Evolutionary conservation across 30 jellyfish, hydroid and myxozoan genomes (phyloP), one percentile per base, ranked within the genome.

Genomic region (Morbakka virulenta): DNA sequence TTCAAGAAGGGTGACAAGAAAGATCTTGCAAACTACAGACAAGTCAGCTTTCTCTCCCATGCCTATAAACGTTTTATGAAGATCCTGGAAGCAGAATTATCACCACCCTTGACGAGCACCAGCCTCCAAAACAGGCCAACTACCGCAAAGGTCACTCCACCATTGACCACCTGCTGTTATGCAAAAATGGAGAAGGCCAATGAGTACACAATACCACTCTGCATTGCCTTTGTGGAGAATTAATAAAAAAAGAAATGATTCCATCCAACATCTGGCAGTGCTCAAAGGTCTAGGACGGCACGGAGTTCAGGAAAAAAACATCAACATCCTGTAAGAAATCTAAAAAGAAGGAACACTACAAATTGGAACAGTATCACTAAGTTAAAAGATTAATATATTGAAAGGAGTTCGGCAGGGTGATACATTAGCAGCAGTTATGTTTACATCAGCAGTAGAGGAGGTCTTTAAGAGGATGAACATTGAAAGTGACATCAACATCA

Each of bases 1-100:
- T 64, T 78, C 81, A 63, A 78, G 41, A 78, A 78, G 72, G 81
- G 89, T 30, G 89, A 64, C 31, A 63, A 77, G 82, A 64, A 78
- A 65, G 89, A 78, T 65, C 89, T 78, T 11, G 89, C 73, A 48
- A 78, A 78, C 89, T 78, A 78, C 27, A 64, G 89, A 63, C 82
- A 81, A 24, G 66, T 78, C 74, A 78, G 89, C 49, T 78, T 78
- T 28, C 82, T 78, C 33, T 78, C 82, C 74, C 89, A 78, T 22
- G 74, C 51, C 28, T 74, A 34, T 52, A n/a, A n/a, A n/a, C n/a
- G n/a, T n/a, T n/a, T n/a, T n/a, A n/a, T n/a, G n/a, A n/a, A n/a
- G n/a, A n/a, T n/a, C n/a, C n/a, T 74, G 66, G 57, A 74, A 74
- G 57, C 77, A 28, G 77, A 73, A 2, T 73, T 1, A 28, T 32